These are phyloP conservation scores for Embiotoca jacksoni DNA, from an alignment of 2,113 vertebrate species.

Conservation along the genomic window DNA sequence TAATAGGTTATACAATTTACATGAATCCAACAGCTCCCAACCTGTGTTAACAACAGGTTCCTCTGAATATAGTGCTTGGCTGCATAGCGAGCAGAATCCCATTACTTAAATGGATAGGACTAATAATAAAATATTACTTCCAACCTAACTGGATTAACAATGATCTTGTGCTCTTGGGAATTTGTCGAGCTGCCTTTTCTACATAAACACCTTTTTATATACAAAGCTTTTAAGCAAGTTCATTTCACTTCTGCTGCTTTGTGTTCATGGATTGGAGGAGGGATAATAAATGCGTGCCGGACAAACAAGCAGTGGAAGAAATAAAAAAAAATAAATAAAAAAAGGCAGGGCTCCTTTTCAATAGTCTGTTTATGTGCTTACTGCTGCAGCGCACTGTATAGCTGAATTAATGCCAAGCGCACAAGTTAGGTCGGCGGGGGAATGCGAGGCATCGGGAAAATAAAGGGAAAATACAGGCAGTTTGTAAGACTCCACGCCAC, in stretches of 20 bases:
- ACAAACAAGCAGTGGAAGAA: constrained; percentile 46
- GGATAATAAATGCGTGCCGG: constrained; percentile 48
- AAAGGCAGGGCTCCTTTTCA: constrained; percentile 36
- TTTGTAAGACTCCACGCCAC: constrained; percentile 17
- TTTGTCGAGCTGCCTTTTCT: constrained; percentile 69
- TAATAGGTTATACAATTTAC: constrained; percentile 65
- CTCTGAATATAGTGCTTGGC: constrained; percentile 62
- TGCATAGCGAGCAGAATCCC: constrained; percentile 72
- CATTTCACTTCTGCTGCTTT: constrained; percentile 53
- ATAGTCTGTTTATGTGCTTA: constrained; percentile 64
- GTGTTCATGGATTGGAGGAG: constrained; percentile 37
- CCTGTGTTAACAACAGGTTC: constrained; percentile 61
- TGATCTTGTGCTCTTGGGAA: constrained; percentile 73
- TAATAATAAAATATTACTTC: constrained; percentile 82
- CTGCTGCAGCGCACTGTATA: constrained; percentile 53
- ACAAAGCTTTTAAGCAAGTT: constrained; percentile 71
- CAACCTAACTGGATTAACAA: constrained; percentile 78
- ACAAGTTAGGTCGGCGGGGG: constrained; percentile 28
- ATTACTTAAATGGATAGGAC: constrained; percentile 81
- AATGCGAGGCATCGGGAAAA: constrained; percentile 49
- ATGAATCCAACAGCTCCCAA: constrained; percentile 70
- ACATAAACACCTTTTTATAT: constrained; percentile 61
- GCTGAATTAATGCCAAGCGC: constrained; percentile 52
- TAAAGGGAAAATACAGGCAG: constrained; percentile 46
- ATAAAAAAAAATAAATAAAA: background rate